Base-by-base conservation (phyloP, 2,888 invertebrate species). In the Coremacera marginata region DNA sequence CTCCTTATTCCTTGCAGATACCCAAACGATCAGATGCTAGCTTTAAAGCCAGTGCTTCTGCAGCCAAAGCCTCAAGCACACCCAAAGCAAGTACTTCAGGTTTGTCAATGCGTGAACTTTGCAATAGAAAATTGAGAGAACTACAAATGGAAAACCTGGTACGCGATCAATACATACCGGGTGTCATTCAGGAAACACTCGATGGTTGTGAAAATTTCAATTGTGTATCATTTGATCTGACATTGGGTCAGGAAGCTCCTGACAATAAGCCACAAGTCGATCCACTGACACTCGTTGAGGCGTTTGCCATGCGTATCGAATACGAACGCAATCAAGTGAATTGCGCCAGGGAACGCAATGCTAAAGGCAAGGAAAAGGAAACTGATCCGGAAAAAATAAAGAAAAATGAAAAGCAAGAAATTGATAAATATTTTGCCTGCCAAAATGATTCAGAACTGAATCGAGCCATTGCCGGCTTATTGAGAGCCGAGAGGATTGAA, bases 271-370 rank as follows among this genome's bases (percentile, higher is more conserved):
- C 76, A 4, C 76, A 76, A 3, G 62, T 84, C 1, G 87, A 85
- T 68, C 86, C 86, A 9, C 83, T 87, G 9, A 82, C 82, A 1
- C 77, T 87, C 70, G 25, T 87, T n/a, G 87, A 87, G 57, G 87
- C 87, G 0, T 81, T 87, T 8, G 75, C 81, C 7, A 3, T 82
- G 37, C 83, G 87, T 14, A 82, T 87, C 44, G 83, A 84, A 16
- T 75, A 79, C 3, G 86, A 87, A 9, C 82, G 84, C 0, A 70
- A 73, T 7, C 74, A 75, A 51, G 25, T 77, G 9, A 75, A 57
- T n/a, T 51, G 63, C 27, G 19, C 37, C 52, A 51, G 19, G 16
- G 27, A 60, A 22, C 14, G 19, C 9, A 16, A 49, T n/a, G 25
- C 14, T 14, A 5, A 5, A 9, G 11, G 31, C 4, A n/a, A 14